A percentile compares a stretch with the other conserved stretches of the same genome.
Evolutionary conservation across 2,113 vertebrate species (phyloP).

Genomic region (Toxotes jaculatrix): DNA sequence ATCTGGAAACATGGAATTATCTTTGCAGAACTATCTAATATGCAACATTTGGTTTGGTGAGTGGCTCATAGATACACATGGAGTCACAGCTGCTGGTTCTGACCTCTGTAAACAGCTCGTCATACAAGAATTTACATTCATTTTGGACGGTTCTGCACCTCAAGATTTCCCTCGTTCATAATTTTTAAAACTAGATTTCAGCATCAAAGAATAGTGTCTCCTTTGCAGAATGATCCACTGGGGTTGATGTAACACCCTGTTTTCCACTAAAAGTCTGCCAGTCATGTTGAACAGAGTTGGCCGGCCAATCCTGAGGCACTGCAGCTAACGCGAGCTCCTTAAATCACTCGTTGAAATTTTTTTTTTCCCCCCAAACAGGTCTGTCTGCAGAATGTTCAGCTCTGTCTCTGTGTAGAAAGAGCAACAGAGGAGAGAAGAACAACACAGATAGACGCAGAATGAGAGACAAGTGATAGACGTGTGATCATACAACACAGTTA

Average conservation of each 20-base stretch:
- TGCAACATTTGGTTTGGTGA: background rate
- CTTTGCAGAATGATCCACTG: background rate
- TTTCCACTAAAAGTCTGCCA: no score
- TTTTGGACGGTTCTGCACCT: no score
- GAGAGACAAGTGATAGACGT: constrained; percentile 32
- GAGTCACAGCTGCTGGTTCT: background rate
- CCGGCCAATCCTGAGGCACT: background rate
- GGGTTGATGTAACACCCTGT: background rate
- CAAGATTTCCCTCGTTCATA: background rate
- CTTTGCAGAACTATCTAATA: background rate
- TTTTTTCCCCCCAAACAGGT: background rate
- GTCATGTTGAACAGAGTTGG: background rate
- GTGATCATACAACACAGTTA: constrained; percentile 40
- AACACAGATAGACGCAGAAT: constrained; percentile 1
- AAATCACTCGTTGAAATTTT: background rate
- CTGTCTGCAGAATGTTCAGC: background rate
- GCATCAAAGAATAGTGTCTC: background rate
- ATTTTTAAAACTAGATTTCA: background rate
- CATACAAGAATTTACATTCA: background rate
- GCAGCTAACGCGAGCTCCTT: background rate
- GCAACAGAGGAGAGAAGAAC: background rate
- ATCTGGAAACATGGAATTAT: background rate
- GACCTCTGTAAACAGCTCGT: background rate
- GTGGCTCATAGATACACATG: background rate
- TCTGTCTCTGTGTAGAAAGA: background rate